Evolutionary conservation across 2,113 vertebrate species (phyloP), one percentile per base, ranked within the genome.

Genomic region (Carlito syrichta): DNA sequence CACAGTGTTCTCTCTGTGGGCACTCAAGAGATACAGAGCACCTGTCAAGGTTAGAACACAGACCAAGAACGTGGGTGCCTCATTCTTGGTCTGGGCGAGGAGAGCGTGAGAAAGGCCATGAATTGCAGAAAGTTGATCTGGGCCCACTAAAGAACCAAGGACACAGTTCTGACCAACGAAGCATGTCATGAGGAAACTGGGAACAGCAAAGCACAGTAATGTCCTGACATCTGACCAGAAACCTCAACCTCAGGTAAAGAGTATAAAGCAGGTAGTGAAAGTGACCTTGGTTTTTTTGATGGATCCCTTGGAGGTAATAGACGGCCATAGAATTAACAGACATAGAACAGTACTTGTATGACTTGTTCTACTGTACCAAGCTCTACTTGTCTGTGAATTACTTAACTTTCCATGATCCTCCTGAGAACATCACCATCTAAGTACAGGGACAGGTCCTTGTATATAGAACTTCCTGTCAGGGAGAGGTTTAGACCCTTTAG

Each of bases 151-250:
- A 62, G 43, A 79, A 19, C 79, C 68, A 84, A 66, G 25, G 32
- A 19, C 38, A 11, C n/a, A 35, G 16, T 63, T 76, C 68, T 56
- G 45, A 35, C 30, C 32, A 38, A 35, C 66, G 32, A 45, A n/a
- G 14, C 1, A 38, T 32, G 38, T 32, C 35, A 1, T 4, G 27
- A 56, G 58, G 52, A 94, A 35, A 27, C 56, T 32, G 6, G 68
- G 63, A 19, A 12, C 25, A 88, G 48, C 56, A 27, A 54, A 56
- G 27, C 48, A 50, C 5, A 62, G 45, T 7, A 23, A 76, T 54
- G n/a, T 25, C 91, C 87, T 77, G 48, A 45, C 27, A 8, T 66
- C 68, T 38, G 20, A 54, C 73, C 83, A 45, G 90, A 76, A 84
- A 79, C 48, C 17, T 66, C 3, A 35, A 32, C 17, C 14, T 30